Percentiles rank a stretch among this genome's conserved stretches.
Conservation (phyloP, 1,140 invertebrate genomes). For the Penaeus indicus region DNA sequence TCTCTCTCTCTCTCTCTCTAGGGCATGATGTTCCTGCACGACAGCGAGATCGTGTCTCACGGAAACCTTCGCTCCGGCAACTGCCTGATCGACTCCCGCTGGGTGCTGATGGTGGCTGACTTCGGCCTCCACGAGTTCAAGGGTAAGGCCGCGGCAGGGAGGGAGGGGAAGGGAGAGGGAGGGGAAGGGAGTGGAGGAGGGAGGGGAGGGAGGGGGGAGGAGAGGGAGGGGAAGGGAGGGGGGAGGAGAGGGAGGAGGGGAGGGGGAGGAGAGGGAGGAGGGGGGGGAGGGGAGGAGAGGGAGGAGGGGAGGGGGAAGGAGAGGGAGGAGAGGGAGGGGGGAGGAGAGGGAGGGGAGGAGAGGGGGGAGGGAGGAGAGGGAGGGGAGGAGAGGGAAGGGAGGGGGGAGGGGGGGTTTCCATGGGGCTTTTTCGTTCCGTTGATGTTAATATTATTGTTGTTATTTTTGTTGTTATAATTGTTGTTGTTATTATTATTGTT, state of each 20-base stretch:
- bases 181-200: too few relatives aligned
- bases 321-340: not conserved
- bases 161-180: too few relatives aligned
- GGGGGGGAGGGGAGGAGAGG: too few relatives aligned
- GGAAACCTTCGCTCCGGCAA: conserved; percentile 90
- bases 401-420: not conserved
- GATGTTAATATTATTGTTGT: not conserved
- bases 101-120: conserved; percentile 94
- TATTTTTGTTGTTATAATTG: too few relatives aligned
- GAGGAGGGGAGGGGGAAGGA: too few relatives aligned
- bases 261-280: too few relatives aligned
- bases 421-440: not conserved
- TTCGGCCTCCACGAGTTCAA: conserved; percentile 81
- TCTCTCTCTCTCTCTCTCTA: conserved; percentile 68
- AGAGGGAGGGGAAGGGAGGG: too few relatives aligned
- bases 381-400: not conserved
- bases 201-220: too few relatives aligned
- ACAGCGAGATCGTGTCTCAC: conserved; percentile 87
- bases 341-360: not conserved
- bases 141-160: too few relatives aligned
- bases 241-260: too few relatives aligned
- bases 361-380: not conserved
- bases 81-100: conserved; percentile 91
- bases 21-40: conserved; percentile 94
- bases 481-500: too few relatives aligned